A percentile compares a stretch with the other conserved stretches of the same genome.
These are phyloP conservation scores for Lepus townsendii DNA, from an alignment of 2,797 vertebrate species.

Conservation along the genomic window DNA sequence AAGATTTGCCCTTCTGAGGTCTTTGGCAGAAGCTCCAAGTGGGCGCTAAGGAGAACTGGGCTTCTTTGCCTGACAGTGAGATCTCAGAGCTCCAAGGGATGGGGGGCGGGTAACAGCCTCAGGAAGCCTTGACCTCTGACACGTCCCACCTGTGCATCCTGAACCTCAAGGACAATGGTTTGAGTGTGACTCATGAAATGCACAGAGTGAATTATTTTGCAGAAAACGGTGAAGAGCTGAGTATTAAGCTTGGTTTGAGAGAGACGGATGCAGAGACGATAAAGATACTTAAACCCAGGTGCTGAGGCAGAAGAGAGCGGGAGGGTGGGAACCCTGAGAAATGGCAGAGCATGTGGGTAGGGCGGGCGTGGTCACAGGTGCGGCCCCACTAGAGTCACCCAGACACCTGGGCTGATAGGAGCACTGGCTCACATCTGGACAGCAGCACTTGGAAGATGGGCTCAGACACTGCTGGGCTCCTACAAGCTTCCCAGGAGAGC, in stretches of 20 bases:
- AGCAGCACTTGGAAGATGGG: background rate
- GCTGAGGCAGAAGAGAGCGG: background rate
- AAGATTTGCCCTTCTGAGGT: background rate
- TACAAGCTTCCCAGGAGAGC: background rate
- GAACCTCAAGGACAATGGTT: background rate
- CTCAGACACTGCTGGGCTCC: background rate
- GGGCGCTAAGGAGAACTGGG: background rate
- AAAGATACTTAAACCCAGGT: background rate
- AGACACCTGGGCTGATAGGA: background rate
- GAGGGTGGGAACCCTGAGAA: background rate
- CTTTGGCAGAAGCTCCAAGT: background rate
- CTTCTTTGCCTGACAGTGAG: background rate
- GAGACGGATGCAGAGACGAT: background rate
- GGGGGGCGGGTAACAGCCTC: background rate
- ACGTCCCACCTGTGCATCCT: background rate
- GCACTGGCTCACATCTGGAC: background rate
- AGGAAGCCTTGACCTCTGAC: background rate
- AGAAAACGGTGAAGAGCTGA: constrained; percentile 21
- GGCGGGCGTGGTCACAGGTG: background rate
- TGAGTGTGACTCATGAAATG: background rate
- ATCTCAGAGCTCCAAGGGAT: background rate
- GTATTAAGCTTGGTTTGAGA: background rate
- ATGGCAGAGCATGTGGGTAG: background rate
- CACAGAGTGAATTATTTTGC: background rate
- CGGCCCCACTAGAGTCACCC: background rate